Evolutionary conservation across 2,888 invertebrate species (phyloP).

Genomic region (Xiphydria camelus): DNA sequence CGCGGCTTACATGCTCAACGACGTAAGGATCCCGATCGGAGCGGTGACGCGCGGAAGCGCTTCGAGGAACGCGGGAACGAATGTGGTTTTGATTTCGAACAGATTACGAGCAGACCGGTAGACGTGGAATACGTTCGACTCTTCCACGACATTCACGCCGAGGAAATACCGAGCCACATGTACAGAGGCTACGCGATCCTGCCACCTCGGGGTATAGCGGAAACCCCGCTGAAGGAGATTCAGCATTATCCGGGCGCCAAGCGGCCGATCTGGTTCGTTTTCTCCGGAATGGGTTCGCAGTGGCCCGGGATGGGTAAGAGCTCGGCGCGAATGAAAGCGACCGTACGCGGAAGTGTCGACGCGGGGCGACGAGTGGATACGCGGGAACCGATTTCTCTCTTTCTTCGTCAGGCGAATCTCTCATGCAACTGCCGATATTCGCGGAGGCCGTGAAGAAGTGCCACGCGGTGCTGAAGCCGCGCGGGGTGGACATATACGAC

Average conservation of each 20-base stretch:
- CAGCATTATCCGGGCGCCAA: constrained; percentile 67
- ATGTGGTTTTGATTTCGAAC: background rate
- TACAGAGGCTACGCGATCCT: constrained; percentile 76
- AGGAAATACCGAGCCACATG: constrained; percentile 65
- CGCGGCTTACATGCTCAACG: constrained; percentile 67
- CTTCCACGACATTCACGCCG: constrained; percentile 64
- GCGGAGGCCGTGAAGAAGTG: constrained; percentile 66
- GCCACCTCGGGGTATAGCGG: constrained; percentile 41
- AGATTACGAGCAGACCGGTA: constrained; percentile 61
- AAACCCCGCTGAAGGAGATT: constrained; percentile 59
- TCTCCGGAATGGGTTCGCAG: constrained; percentile 90
- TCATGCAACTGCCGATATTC: constrained; percentile 71
- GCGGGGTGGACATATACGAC: constrained; percentile 66
- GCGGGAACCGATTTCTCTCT: constrained; percentile 70
- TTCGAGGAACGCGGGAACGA: background rate
- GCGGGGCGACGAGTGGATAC: background rate
- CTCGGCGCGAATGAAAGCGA: background rate
- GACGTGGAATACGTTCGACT: constrained; percentile 68
- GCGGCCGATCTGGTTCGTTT: constrained; percentile 84
- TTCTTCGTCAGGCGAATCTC: constrained; percentile 70
- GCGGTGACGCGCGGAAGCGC: background rate
- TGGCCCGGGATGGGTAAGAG: constrained; percentile 80
- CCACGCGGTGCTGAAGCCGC: constrained; percentile 62
- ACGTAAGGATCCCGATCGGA: constrained; percentile 55
- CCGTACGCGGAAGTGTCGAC: background rate